Conservation (phyloP, 2,797 vertebrate species). For the Esox lucius region DNA sequence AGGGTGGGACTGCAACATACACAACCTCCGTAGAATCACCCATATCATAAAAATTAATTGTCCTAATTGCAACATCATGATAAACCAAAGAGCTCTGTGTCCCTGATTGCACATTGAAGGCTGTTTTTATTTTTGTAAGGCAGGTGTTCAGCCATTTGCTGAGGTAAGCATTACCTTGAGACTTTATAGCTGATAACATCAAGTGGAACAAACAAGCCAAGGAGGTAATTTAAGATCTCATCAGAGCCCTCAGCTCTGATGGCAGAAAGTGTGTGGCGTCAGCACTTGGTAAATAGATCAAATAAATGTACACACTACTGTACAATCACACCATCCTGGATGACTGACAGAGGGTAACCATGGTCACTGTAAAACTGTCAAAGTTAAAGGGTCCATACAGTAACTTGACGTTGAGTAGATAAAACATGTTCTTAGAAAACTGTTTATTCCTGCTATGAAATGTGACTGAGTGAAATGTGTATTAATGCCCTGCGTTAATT, state of each 20-base stretch:
- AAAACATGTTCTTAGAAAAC: not conserved
- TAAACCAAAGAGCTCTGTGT: not conserved
- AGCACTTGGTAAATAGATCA: constrained; percentile 40
- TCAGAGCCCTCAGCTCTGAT: constrained; percentile 33
- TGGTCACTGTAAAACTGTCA: not conserved
- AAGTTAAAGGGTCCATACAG: not conserved
- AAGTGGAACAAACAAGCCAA: constrained; percentile 37
- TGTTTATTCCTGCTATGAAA: not conserved
- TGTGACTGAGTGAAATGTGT: not conserved
- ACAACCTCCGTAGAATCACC: too few species aligned
- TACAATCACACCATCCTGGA: not conserved
- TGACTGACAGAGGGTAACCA: not conserved
- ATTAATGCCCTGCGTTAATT: not conserved
- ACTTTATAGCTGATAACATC: constrained; percentile 31
- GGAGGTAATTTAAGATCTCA: constrained; percentile 43
- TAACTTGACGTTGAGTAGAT: too few species aligned
- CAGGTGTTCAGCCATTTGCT: constrained; percentile 28
- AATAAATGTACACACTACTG: constrained; percentile 20
- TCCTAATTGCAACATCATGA: not conserved
- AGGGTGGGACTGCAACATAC: too few species aligned
- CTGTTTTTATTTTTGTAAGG: constrained; percentile 15
- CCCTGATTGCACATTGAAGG: constrained; percentile 4
- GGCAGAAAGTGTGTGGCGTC: constrained; percentile 28
- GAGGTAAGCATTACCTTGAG: constrained; percentile 35
- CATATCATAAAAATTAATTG: not conserved